Evolutionary conservation across 2,797 vertebrate species (phyloP).

Genomic region (Poeciliopsis gracilis): DNA sequence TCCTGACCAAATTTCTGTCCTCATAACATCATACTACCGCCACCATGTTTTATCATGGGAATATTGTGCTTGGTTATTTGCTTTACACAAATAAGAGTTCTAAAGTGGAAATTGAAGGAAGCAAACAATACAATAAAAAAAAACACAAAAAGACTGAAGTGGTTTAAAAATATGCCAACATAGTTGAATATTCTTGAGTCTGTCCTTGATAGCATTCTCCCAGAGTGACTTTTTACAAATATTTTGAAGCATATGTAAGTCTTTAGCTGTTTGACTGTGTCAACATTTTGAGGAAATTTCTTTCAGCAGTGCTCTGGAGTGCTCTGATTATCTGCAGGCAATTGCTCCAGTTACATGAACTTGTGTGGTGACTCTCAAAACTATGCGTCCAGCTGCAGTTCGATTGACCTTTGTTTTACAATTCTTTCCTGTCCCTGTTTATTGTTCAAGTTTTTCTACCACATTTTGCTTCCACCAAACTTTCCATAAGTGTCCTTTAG

Average conservation of each 20-base stretch:
- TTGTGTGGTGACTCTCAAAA: not conserved
- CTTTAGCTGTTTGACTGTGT: not conserved
- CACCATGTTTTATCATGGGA: not conserved
- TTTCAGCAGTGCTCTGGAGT: not conserved
- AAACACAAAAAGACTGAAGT: not conserved
- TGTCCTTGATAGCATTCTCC: not conserved
- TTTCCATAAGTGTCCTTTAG: not conserved
- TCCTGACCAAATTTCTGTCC: not conserved
- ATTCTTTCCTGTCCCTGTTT: not conserved
- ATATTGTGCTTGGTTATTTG: not conserved
- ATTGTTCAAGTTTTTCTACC: not conserved
- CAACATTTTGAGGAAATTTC: not conserved
- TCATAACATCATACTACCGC: not conserved
- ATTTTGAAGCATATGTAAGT: not conserved
- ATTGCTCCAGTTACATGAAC: not conserved
- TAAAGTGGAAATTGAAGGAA: not conserved
- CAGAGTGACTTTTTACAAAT: not conserved
- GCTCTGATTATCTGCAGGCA: not conserved
- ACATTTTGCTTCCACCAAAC: not conserved
- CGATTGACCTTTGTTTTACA: not conserved
- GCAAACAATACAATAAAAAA: not conserved
- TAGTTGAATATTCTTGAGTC: not conserved
- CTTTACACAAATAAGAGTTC: not conserved
- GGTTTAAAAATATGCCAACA: not conserved
- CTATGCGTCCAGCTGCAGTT: not conserved